Evolutionary conservation across 2,797 vertebrate genomes (phyloP).

Genomic region (Gymnocypris eckloni): DNA sequence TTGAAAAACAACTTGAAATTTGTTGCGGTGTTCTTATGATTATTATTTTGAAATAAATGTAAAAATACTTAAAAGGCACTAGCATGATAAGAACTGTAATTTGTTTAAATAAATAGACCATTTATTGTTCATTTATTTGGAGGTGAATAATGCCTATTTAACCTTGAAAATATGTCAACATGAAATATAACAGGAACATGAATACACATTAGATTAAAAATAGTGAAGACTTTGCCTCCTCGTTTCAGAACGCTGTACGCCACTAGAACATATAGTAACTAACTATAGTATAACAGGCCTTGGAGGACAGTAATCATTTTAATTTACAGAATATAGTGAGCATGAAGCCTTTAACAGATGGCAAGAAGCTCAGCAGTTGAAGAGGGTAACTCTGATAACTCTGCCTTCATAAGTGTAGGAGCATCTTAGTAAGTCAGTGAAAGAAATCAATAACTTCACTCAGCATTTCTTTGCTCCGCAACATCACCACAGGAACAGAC

Average conservation of each 20-base stretch:
- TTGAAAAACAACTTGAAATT: background rate
- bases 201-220: too few species aligned
- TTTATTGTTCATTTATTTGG: background rate
- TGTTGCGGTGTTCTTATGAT: background rate
- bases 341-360: background rate
- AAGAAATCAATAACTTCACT: background rate
- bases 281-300: background rate
- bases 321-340: background rate
- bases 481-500: slow-evolving; percentile 43
- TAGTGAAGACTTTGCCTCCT: background rate
- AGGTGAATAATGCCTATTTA: too few species aligned
- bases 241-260: background rate
- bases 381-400: background rate
- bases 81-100: background rate
- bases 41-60: background rate
- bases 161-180: too few species aligned
- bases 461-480: slow-evolving; percentile 29
- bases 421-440: background rate
- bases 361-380: background rate
- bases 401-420: background rate
- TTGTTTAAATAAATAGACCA: background rate
- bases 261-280: background rate
- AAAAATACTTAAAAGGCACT: background rate
- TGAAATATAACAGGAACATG: too few species aligned
- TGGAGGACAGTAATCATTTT: background rate